phyloP scores from a whole-genome alignment of 2,797 vertebrate species.

The Oreonectes daqikongensis region DNA sequence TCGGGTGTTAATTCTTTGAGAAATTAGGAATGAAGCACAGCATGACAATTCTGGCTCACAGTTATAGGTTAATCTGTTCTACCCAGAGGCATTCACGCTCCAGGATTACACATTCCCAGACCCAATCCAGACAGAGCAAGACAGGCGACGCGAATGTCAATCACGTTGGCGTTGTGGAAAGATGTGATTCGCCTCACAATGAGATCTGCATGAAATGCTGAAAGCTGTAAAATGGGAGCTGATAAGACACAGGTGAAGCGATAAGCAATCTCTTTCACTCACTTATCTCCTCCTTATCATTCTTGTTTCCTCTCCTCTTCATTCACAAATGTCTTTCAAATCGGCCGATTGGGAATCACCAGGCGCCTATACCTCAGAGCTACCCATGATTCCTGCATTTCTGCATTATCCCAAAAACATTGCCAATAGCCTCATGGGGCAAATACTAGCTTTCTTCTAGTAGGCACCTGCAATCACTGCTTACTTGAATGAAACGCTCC shows the following conservation, averaged over 20 bases:
- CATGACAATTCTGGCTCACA: slow-evolving; percentile 34
- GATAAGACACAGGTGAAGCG: slow-evolving; percentile 45
- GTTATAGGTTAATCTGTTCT: slow-evolving; percentile 44
- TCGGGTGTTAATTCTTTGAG: slow-evolving; percentile 11
- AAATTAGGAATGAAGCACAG: slow-evolving; percentile 34
- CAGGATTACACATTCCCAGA: slow-evolving; percentile 43
- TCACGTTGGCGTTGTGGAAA: slow-evolving; percentile 21
- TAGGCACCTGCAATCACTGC: slow-evolving; percentile 35
- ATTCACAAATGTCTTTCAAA: slow-evolving; percentile 13
- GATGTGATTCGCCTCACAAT: slow-evolving; percentile 36
- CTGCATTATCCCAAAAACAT: slow-evolving; percentile 23
- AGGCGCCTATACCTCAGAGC: not conserved
- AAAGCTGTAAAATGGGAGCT: slow-evolving; percentile 9
- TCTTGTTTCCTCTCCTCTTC: slow-evolving; percentile 15
- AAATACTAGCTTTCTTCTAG: slow-evolving; percentile 37
- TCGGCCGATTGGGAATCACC: slow-evolving; percentile 14
- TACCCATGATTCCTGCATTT: slow-evolving; percentile 36
- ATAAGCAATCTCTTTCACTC: slow-evolving; percentile 22
- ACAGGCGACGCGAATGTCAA: slow-evolving; percentile 34
- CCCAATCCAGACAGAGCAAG: slow-evolving; percentile 12
- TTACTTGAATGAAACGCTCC: slow-evolving; percentile 4
- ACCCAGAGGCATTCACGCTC: slow-evolving; percentile 33
- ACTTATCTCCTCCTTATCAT: slow-evolving; percentile 18
- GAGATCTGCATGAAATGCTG: slow-evolving; percentile 39
- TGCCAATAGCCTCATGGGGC: slow-evolving; percentile 9